Evolutionary conservation across 2,888 invertebrate species (phyloP).

Genomic region (Microctonus aethiopoides): DNA sequence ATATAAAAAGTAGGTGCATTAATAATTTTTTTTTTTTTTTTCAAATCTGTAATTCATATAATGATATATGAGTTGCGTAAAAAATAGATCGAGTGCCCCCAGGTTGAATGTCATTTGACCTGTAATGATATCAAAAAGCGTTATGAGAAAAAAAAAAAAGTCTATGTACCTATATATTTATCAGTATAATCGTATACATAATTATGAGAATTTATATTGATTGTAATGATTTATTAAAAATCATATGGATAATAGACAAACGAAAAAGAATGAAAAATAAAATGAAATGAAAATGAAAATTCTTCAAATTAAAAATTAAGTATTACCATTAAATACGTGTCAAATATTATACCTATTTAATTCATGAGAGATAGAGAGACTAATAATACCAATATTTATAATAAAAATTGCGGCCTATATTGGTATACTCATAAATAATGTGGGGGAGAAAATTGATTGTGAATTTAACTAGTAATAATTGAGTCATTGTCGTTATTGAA

Average conservation of each 20-base stretch:
- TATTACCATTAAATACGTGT: background rate
- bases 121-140: background rate
- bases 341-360: background rate
- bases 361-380: background rate
- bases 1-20: slow-evolving; percentile 23
- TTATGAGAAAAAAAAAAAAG: background rate
- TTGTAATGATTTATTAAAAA: background rate
- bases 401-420: background rate
- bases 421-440: background rate
- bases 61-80: slow-evolving; percentile 8
- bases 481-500: slow-evolving; percentile 1
- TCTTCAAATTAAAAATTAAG: background rate
- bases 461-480: background rate
- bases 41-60: slow-evolving; percentile 12
- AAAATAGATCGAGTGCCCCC: background rate
- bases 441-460: background rate
- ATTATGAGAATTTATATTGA: background rate
- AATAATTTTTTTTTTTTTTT: slow-evolving; percentile 22
- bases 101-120: slow-evolving; percentile 7
- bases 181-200: background rate
- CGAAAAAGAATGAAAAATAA: background rate
- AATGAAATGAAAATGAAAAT: too few relatives aligned
- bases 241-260: background rate
- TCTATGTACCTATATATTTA: slow-evolving; percentile 10
- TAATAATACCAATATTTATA: background rate